Base-by-base conservation (phyloP, 2,888 invertebrate genomes). In the Salpingus planirostris region DNA sequence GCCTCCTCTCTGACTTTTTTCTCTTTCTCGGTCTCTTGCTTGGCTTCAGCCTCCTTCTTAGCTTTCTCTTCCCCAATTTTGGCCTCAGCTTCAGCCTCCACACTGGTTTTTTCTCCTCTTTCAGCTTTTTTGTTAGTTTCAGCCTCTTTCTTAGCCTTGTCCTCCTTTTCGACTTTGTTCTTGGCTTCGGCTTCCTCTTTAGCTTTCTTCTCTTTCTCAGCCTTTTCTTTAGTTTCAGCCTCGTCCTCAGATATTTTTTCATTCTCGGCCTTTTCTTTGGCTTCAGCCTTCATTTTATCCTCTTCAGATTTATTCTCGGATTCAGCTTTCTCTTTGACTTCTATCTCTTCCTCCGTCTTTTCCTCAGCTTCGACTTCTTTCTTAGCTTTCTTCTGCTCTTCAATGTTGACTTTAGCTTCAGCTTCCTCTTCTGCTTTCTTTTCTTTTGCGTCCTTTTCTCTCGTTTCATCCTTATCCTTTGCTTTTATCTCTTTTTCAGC, bases 221-320 rank as follows among this genome's bases (percentile, higher is more conserved):
- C 35, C 24, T 38, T 36, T 15, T 30, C 42, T 34, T 47, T 47
- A 29, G 24, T 41, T 44, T 43, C 46, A 10, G 10, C 28, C 35
- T 56, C 50, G 8, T 38, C 50, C 28, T 46, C 53, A 6, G 54
- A 50, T 31, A 33, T 36, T 15, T 36, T 15, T 33, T 36, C 41
- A 18, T 41, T 29, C 29, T 46, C 37, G 14, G 40, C 40, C 36
- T 49, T 46, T n/a, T 36, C 38, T 29, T 49, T 47, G 15, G 42
- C 40, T 23, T 44, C 31, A 11, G 27, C 35, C 27, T 44, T 62
- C 7, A 38, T 40, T 40, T 52, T 39, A 37, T 62, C 60, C 31
- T 64, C 60, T 24, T 63, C 62, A 15, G 64, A 61, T 11, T 23
- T 23, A 32, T 59, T 61, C 29, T 48, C 35, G 13, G 15, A 8